Conservation (phyloP, 2,797 vertebrate genomes). For the Sitta carolinensis region DNA sequence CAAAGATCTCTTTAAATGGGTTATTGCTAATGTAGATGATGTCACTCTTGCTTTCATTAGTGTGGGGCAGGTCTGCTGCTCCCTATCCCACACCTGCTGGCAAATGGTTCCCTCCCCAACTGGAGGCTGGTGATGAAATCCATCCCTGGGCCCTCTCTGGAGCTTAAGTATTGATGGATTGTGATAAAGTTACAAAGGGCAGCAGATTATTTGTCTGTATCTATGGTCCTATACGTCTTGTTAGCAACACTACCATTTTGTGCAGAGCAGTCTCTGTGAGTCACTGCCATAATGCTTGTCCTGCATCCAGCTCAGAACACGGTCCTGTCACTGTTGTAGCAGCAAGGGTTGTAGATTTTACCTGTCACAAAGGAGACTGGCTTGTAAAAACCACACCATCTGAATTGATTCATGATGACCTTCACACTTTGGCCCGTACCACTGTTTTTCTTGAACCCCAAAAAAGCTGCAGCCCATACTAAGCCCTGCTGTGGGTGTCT, state of each 20-base stretch:
- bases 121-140: background rate
- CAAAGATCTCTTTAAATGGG: background rate
- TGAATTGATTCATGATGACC: background rate
- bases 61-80: background rate
- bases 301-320: fast-evolving
- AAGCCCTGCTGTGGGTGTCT: background rate
- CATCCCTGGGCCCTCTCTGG: too few species aligned
- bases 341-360: background rate
- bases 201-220: background rate
- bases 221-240: fast-evolving
- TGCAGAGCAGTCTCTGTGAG: background rate
- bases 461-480: background rate
- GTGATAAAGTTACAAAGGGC: background rate
- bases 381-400: background rate
- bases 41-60: background rate
- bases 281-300: fast-evolving
- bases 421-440: background rate
- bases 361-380: background rate
- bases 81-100: background rate
- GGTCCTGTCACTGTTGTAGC: background rate
- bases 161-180: background rate
- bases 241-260: background rate
- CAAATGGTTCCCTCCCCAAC: background rate
- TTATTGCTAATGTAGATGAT: background rate
- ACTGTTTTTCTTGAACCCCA: background rate